Evolutionary conservation across 2,113 vertebrate species (phyloP), one percentile per base, ranked within the genome.

Genomic region (Lamprologus callipterus): DNA sequence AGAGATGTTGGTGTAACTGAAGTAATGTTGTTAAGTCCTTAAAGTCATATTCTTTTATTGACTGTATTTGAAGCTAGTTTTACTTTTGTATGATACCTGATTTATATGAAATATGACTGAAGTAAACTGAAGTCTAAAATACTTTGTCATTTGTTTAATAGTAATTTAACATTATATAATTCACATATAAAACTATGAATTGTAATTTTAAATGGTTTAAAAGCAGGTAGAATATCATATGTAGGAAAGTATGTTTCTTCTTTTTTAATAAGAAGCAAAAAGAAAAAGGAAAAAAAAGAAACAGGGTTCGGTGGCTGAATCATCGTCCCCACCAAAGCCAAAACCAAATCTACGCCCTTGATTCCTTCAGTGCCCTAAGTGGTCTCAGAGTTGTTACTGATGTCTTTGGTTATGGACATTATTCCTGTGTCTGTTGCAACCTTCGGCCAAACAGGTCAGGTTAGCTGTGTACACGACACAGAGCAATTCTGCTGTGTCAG

Each of bases 221-320:
- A 2, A 6, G 9, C n/a, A 7, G 0, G 51, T 7, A 54, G 51
- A 54, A 54, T 21, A 54, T 0, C 1, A 54, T 4, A 1, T 21
- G 10, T 54, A 21, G 0, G 51, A 10, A 54, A 54, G 51, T 54
- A 21, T 21, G 11, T 0, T 21, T 54, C 5, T n/a, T 0, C 49
- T 53, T 4, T n/a, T 45, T 31, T 7, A 31, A 21, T 21, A 12
- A 54, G 10, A 54, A 23, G n/a, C 10, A 23, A 12, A 54, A 1
- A 54, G 0, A 2, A 53, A 21, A 53, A 53, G 49, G 19, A 1
- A 21, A 53, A n/a, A 11, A 7, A 33, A 33, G 31, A 33, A 33
- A 33, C 31, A 33, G 31, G 31, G 31, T 33, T 33, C 3, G 31
- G 7, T 33, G 31, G 31, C 1, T 53, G n/a, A 54, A 21, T 54